Conservation (phyloP, 2,113 vertebrate species). For the Manacus vitellinus region DNA sequence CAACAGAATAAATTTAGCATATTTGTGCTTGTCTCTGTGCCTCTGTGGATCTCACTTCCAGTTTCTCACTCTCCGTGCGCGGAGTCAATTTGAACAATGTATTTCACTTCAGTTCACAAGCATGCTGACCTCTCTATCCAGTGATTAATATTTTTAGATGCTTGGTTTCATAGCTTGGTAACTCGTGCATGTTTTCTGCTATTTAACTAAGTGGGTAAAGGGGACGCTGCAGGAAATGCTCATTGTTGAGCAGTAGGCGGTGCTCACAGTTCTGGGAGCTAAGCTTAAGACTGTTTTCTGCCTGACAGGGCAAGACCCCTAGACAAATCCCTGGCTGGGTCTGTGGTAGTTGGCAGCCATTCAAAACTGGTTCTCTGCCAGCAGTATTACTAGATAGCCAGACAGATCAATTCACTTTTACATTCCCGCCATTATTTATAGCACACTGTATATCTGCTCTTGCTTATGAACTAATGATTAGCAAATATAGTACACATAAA, state of each 20-base stretch:
- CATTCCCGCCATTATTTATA: constrained; percentile 87
- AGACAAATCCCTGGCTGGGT: constrained; percentile 83
- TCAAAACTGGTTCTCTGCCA: constrained; percentile 81
- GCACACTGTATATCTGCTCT: constrained; percentile 82
- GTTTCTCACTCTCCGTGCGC: background rate
- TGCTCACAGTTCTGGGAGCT: constrained; percentile 65
- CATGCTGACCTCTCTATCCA: constrained; percentile 43
- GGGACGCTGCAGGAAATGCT: constrained; percentile 52
- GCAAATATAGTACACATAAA: constrained; percentile 86
- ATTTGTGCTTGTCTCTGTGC: background rate
- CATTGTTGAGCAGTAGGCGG: constrained; percentile 39
- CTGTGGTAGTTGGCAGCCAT: constrained; percentile 78
- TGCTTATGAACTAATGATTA: constrained; percentile 87
- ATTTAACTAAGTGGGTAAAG: constrained; percentile 61
- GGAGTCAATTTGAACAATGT: constrained; percentile 48
- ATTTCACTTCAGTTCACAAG: constrained; percentile 68
- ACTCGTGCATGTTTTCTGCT: constrained; percentile 67
- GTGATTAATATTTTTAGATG: constrained; percentile 64
- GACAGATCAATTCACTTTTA: constrained; percentile 89
- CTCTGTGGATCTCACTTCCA: background rate
- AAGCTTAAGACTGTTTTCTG: constrained; percentile 80
- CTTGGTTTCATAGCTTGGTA: constrained; percentile 65
- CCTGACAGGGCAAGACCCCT: constrained; percentile 83
- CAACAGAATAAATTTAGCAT: constrained; percentile 5
- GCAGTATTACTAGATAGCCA: constrained; percentile 83